Evolutionary conservation across 2,888 invertebrate species (phyloP).

Genomic region (Herminia tarsipennalis): DNA sequence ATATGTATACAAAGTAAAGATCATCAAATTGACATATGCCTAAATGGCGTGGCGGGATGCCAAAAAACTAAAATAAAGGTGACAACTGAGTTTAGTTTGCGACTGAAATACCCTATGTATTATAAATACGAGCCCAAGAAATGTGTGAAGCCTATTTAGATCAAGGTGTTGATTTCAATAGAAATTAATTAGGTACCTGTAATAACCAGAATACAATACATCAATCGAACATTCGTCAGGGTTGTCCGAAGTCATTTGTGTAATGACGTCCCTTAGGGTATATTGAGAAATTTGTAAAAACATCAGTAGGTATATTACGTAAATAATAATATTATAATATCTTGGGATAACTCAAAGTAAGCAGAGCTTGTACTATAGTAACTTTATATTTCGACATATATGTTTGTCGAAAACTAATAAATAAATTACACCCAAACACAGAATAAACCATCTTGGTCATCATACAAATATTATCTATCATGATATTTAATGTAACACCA

Average conservation of each 20-base stretch:
- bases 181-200: slow-evolving; percentile 14
- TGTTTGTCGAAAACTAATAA: too few relatives aligned
- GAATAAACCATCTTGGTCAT: too few relatives aligned
- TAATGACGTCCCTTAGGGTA: not conserved
- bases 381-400: too few relatives aligned
- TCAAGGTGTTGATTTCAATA: slow-evolving; percentile 51
- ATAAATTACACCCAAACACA: too few relatives aligned
- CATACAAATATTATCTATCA: too few relatives aligned
- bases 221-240: slow-evolving; percentile 4
- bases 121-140: slow-evolving; percentile 43
- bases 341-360: too few relatives aligned
- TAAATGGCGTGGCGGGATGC: slow-evolving; percentile 57
- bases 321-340: too few relatives aligned
- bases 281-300: too few relatives aligned
- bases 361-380: too few relatives aligned
- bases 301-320: too few relatives aligned
- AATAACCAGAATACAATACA: slow-evolving; percentile 8
- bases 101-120: slow-evolving; percentile 45
- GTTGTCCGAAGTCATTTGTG: slow-evolving; percentile 5
- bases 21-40: slow-evolving; percentile 55
- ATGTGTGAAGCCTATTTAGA: slow-evolving; percentile 45
- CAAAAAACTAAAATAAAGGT: slow-evolving; percentile 58
- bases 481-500: too few relatives aligned
- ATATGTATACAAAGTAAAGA: slow-evolving; percentile 26
- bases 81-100: slow-evolving; percentile 47